Percentiles rank a stretch among this genome's conserved stretches.
Evolutionary conservation across 2,113 vertebrate species (phyloP).

Genomic region (Actinemys pallida): DNA sequence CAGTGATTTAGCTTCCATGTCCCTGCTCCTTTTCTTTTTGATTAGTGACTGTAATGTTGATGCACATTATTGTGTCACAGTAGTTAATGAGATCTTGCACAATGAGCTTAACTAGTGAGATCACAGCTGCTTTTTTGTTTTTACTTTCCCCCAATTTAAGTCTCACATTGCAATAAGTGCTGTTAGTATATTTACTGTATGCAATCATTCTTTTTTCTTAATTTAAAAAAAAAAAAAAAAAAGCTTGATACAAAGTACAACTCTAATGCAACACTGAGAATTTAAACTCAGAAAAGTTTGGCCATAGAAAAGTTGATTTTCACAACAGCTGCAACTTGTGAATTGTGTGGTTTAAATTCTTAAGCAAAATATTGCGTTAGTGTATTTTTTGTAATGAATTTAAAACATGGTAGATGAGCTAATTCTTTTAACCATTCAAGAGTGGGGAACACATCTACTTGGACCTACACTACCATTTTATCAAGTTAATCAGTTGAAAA

Average conservation of each 20-base stretch:
- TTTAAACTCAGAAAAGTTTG: background rate
- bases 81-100: constrained; percentile 71
- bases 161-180: constrained; percentile 16
- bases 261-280: background rate
- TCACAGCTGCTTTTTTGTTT: constrained; percentile 56
- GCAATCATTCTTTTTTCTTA: background rate
- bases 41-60: background rate
- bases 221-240: background rate
- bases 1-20: background rate
- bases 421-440: background rate
- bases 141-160: constrained; percentile 12
- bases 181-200: background rate
- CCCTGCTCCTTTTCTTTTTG: background rate
- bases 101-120: constrained; percentile 75
- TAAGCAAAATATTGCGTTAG: background rate
- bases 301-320: background rate
- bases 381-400: background rate
- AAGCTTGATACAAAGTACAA: background rate
- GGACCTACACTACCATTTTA: background rate
- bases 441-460: background rate
- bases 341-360: background rate
- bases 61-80: constrained; percentile 17
- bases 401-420: background rate
- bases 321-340: background rate
- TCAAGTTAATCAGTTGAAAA: background rate